Evolutionary conservation across 1,140 invertebrate genomes (phyloP), one percentile per base, ranked within the genome.

Genomic region (Drosophila albomicans): DNA sequence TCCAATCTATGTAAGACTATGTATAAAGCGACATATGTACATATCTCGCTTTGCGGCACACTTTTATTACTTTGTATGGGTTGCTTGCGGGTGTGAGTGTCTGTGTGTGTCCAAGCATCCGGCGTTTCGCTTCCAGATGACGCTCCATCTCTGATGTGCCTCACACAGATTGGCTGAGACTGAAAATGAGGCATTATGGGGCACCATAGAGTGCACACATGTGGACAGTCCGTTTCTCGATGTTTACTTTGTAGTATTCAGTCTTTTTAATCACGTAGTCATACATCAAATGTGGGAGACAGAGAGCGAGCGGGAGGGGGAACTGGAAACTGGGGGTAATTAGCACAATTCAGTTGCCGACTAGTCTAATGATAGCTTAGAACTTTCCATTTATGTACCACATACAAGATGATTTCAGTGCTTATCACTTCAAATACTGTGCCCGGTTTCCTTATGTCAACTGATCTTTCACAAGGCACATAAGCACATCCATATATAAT

Each of bases 121-220:
- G 84, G 84, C 84, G 57, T 58, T 66, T 25, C 76, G 64, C 73
- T 51, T 78, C 64, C 72, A 70, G 51, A 71, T 59, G 67, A 71
- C 66, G 56, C 32, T 74, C 13, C 45, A 8, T 66, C 49, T 61
- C 32, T 82, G 82, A 85, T 85, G 82, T 85, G 81, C 51, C 76
- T 48, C 81, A 70, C 61, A 45, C 61, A 84, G 81, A 84, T 84
- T 84, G 84, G 76, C 65, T 88, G 82, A 64, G 73, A 16, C 20
- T 25, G 20, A 25, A 2, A 25, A 25, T 25, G 20, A 25, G 20
- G 20, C 58, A 69, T 74, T 68, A 51, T 75, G 80, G 48, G 72
- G 63, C 64, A 78, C 7, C 64, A 72, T 64, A 74, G 52, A 69
- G 64, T 73, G 76, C 76, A 81, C 71, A 82, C 68, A 86, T 87